Evolutionary conservation across 2,113 vertebrate species (phyloP).

Genomic region (Chloroceryle aenea): DNA sequence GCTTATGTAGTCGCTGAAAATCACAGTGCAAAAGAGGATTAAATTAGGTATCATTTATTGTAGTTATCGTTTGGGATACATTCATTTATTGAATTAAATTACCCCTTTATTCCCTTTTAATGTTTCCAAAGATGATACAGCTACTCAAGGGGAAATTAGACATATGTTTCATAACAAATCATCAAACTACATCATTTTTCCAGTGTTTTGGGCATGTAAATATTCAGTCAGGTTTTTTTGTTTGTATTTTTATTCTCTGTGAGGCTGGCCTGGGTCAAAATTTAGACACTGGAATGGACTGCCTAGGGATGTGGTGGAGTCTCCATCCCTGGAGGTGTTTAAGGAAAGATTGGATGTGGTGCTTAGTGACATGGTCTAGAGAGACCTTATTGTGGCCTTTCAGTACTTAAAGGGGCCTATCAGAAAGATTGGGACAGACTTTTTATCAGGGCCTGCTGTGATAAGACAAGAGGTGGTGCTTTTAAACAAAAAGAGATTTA

Average conservation of each 20-base stretch:
- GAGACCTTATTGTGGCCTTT: too few species aligned
- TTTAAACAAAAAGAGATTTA: too few species aligned
- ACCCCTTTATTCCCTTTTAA: background rate
- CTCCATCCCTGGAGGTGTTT: too few species aligned
- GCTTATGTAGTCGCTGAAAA: background rate
- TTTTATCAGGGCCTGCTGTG: too few species aligned
- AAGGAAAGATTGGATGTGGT: too few species aligned
- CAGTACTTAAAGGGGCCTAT: too few species aligned
- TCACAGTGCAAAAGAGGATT: background rate
- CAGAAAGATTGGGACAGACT: too few species aligned
- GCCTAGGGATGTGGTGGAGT: too few species aligned
- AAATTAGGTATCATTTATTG: background rate
- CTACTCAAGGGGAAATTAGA: background rate
- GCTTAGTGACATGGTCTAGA: too few species aligned
- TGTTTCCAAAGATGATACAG: background rate
- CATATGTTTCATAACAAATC: rapidly evolving
- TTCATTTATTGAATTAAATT: background rate
- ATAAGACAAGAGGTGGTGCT: too few species aligned
- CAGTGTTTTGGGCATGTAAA: background rate
- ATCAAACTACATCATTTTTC: background rate
- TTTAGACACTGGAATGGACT: too few species aligned
- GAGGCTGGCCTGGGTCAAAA: background rate
- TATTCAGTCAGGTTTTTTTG: background rate
- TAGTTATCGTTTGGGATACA: background rate
- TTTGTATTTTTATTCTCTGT: too few species aligned